Evolutionary conservation across 2,113 vertebrate genomes (phyloP), one percentile per base, ranked within the genome.

Genomic region (Brevimyrus niger): DNA sequence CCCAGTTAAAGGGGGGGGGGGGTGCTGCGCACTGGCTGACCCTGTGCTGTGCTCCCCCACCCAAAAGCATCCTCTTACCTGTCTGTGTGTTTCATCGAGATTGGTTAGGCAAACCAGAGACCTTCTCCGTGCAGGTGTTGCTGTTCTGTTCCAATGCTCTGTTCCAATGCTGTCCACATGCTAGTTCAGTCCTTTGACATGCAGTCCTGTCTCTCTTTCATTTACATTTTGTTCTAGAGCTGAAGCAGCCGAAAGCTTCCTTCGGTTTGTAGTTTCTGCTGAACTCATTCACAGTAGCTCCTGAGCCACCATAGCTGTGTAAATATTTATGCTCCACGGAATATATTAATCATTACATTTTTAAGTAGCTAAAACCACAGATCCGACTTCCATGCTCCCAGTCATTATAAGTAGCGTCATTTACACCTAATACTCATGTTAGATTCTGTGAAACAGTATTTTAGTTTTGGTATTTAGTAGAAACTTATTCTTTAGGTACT

Each of bases 291-390:
- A 27, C 83, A 55, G 85, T 21, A 19, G 31, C 47, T 87, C 50
- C 31, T 21, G 17, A 87, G 5, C 15, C 3, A 21, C 27, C 31
- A 55, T 31, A 55, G 48, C n/a, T 87, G 31, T 87, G 15, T 53
- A 31, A 87, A 53, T 87, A n/a, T 87, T 35, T 87, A 53, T 87
- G 47, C 6, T 87, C 13, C 23, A 87, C 10, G 55, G 15, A 35
- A 27, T 55, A 87, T 87, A 23, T 84, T n/a, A 19, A 84, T 42
- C 85, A 38, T 87, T 87, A 87, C 23, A 31, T 87, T 87, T 87
- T 87, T 35, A 51, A 87, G 47, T 38, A 38, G n/a, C 6, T 31
- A 19, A 87, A 84, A 27, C 9, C 47, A 17, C 48, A 53, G 85
- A 53, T n/a, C 9, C 10, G 0, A 2, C 2, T 53, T 35, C 38